Percentiles rank a stretch among this genome's conserved stretches.
These are phyloP conservation scores for Jacana jacana DNA, from an alignment of 2,113 vertebrate species.

Conservation along the genomic window DNA sequence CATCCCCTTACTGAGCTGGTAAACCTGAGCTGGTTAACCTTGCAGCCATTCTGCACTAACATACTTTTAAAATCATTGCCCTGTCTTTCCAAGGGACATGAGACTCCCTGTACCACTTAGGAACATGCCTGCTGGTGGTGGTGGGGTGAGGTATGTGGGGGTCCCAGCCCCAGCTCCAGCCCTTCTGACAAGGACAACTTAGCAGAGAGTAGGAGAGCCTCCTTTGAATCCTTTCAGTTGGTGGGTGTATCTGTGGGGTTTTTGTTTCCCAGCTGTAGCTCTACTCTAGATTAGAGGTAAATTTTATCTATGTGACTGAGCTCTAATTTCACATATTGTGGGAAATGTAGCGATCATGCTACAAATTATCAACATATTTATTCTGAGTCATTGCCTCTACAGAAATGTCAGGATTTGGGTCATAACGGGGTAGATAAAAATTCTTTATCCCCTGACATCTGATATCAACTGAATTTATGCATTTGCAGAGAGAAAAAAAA, in stretches of 20 bases:
- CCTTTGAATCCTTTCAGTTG: not conserved
- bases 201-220: not conserved
- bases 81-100: not conserved
- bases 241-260: not conserved
- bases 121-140: not conserved
- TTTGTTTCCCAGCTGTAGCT: not conserved
- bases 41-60: not conserved
- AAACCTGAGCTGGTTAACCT: not conserved
- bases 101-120: not conserved
- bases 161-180: accelerated
- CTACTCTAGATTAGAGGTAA: not conserved
- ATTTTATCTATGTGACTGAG: not conserved
- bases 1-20: too few species aligned
- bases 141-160: not conserved
- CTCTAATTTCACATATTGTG: accelerated
- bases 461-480: not conserved
- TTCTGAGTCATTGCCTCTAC: not conserved
- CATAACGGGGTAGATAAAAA: not conserved
- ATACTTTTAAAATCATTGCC: not conserved
- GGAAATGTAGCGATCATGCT: not conserved
- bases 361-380: not conserved
- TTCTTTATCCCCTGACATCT: not conserved
- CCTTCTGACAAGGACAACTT: not conserved
- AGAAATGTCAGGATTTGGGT: not conserved
- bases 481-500: not conserved